phyloP scores from a whole-genome alignment of 2,113 vertebrate species.

The Aspidoscelis tigris region DNA sequence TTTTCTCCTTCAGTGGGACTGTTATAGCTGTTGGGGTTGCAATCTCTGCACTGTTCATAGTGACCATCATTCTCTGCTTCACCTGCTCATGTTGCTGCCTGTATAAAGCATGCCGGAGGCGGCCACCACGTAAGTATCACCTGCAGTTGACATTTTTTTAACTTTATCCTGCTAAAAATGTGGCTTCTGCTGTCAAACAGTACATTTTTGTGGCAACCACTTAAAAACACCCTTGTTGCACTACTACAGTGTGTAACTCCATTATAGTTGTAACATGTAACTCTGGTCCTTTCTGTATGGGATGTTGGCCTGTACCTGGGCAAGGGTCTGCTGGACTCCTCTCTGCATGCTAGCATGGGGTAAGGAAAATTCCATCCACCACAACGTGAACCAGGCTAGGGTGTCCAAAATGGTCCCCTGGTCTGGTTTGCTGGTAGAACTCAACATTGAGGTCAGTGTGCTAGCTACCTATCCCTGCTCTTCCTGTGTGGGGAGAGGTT shows the following conservation, averaged over 20 bases:
- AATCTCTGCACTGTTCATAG: slow-evolving; percentile 53
- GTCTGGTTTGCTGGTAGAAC: too few species aligned
- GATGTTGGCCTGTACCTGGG: too few species aligned
- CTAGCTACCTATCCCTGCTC: too few species aligned
- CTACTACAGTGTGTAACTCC: neutral
- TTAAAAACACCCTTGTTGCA: neutral
- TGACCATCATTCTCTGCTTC: slow-evolving; percentile 85
- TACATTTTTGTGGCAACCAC: neutral
- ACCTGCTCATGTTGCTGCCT: slow-evolving; percentile 92
- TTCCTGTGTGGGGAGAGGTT: too few species aligned
- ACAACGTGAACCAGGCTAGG: too few species aligned
- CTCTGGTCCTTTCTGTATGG: too few species aligned
- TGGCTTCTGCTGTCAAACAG: neutral
- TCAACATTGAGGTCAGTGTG: too few species aligned
- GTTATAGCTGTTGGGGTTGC: slow-evolving; percentile 67
- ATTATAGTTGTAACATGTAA: too few species aligned
- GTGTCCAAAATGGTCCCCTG: too few species aligned
- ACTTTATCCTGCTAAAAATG: neutral
- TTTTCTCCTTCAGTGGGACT: slow-evolving; percentile 62
- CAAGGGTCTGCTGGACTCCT: too few species aligned
- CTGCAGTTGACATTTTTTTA: slow-evolving; percentile 9
- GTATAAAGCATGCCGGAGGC: slow-evolving; percentile 86
- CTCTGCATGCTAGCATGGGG: too few species aligned
- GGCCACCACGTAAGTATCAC: slow-evolving; percentile 81
- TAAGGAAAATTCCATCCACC: too few species aligned